Percentiles rank a stretch among this genome's conserved stretches.
These are phyloP conservation scores for Chionodraco myersi DNA, from an alignment of 2,113 vertebrate species.

Conservation along the genomic window DNA sequence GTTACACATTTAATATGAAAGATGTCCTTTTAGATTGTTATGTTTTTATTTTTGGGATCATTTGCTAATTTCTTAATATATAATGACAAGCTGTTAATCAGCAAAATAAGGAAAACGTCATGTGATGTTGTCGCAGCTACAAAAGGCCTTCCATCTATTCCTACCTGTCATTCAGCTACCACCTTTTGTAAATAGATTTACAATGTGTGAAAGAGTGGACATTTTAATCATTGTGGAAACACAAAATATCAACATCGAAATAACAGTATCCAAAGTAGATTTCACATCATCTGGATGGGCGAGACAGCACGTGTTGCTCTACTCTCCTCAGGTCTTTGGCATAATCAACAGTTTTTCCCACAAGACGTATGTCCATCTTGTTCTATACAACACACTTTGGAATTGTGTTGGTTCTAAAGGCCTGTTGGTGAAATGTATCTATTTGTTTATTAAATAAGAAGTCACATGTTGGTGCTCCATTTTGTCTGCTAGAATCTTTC, in stretches of 20 bases:
- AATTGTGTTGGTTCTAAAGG: too few species aligned
- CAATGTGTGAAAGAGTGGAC: background rate
- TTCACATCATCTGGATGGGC: background rate
- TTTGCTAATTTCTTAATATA: background rate
- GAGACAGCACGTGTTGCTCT: too few species aligned
- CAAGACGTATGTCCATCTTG: too few species aligned
- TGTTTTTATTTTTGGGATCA: background rate
- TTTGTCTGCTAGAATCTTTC: too few species aligned
- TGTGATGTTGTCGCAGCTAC: background rate
- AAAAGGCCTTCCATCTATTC: background rate
- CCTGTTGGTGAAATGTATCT: too few species aligned
- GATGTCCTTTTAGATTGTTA: background rate
- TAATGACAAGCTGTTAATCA: background rate
- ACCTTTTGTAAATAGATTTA: background rate
- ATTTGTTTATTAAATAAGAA: too few species aligned
- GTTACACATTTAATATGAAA: constrained; percentile 1
- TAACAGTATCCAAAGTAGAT: background rate
- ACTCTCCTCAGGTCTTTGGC: too few species aligned
- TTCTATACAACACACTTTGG: too few species aligned
- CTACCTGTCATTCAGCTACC: background rate
- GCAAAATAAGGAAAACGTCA: background rate
- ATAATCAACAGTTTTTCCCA: too few species aligned
- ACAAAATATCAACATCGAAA: background rate
- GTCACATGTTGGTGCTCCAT: too few species aligned
- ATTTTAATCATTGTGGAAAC: background rate